phyloP scores from a whole-genome alignment of 1,140 invertebrate species.

The Pomacea maculata region DNA sequence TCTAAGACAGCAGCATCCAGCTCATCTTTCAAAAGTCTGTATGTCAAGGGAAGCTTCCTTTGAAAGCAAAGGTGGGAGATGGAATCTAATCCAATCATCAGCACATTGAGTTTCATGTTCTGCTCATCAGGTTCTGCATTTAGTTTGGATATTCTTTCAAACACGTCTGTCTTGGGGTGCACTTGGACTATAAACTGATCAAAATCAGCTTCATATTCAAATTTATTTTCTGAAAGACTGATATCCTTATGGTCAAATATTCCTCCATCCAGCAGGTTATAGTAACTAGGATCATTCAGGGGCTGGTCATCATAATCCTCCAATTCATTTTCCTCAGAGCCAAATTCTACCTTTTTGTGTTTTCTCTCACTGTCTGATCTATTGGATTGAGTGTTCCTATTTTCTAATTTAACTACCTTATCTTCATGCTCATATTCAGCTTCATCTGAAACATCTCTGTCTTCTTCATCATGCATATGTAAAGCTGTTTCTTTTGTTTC shows the following conservation, averaged over 20 bases:
- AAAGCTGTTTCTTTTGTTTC: neutral
- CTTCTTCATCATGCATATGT: neutral
- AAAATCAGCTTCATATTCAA: constrained; percentile 37
- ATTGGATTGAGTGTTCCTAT: neutral
- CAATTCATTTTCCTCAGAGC: too few relatives aligned
- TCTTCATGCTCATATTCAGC: neutral
- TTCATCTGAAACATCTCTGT: neutral
- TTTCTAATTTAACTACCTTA: neutral
- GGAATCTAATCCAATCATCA: constrained; percentile 57
- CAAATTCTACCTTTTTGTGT: neutral
- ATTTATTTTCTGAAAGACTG: too few relatives aligned
- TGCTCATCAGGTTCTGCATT: constrained; percentile 2
- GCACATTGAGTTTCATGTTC: constrained; percentile 42
- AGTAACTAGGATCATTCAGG: too few relatives aligned
- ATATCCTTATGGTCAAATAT: too few relatives aligned
- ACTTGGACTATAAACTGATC: constrained; percentile 58
- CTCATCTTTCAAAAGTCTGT: constrained; percentile 43
- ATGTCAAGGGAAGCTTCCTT: constrained; percentile 53
- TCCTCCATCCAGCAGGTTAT: too few relatives aligned
- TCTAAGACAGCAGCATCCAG: constrained; percentile 47
- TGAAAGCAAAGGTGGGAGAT: constrained; percentile 55
- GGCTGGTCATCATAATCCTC: too few relatives aligned
- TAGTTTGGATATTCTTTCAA: constrained; percentile 35
- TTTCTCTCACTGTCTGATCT: neutral
- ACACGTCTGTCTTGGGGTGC: constrained; percentile 42